A percentile compares a stretch with the other conserved stretches of the same genome.
Evolutionary conservation across 2,113 vertebrate genomes (phyloP).

Genomic region (Megaleporinus macrocephalus): DNA sequence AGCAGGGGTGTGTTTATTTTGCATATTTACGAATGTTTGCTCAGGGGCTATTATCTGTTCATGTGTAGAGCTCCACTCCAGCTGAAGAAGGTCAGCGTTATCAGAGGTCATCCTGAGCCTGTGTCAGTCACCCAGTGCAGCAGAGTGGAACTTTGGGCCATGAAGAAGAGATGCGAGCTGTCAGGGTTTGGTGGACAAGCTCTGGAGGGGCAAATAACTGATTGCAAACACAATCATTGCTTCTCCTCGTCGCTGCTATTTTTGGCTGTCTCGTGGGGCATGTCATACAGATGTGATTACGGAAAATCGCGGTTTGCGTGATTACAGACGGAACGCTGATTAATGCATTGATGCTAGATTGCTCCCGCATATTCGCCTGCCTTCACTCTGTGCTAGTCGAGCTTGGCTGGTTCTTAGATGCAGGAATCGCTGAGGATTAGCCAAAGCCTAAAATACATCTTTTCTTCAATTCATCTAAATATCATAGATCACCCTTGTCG

Average conservation of each 20-base stretch:
- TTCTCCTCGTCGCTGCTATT: slow-evolving; percentile 7
- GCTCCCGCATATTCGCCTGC: not conserved
- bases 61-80: not conserved
- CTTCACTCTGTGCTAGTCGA: not conserved
- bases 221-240: slow-evolving; percentile 24
- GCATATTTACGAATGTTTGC: not conserved
- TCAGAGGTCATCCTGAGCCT: not conserved
- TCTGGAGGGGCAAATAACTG: slow-evolving; percentile 19
- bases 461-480: slow-evolving; percentile 28
- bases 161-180: slow-evolving; percentile 21
- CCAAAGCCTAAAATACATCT: slow-evolving; percentile 26
- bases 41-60: not conserved
- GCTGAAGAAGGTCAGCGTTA: not conserved
- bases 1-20: not conserved
- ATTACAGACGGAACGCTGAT: slow-evolving; percentile 1
- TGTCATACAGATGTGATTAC: not conserved
- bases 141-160: slow-evolving; percentile 1
- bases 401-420: not conserved
- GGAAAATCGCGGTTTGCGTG: not conserved
- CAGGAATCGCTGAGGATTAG: slow-evolving; percentile 9
- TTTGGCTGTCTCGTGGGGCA: not conserved
- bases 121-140: not conserved
- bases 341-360: slow-evolving; percentile 1
- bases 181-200: not conserved
- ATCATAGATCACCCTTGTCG: slow-evolving; percentile 5